Conservation (phyloP, 2,797 vertebrate genomes). For the Epinephelus coioides region DNA sequence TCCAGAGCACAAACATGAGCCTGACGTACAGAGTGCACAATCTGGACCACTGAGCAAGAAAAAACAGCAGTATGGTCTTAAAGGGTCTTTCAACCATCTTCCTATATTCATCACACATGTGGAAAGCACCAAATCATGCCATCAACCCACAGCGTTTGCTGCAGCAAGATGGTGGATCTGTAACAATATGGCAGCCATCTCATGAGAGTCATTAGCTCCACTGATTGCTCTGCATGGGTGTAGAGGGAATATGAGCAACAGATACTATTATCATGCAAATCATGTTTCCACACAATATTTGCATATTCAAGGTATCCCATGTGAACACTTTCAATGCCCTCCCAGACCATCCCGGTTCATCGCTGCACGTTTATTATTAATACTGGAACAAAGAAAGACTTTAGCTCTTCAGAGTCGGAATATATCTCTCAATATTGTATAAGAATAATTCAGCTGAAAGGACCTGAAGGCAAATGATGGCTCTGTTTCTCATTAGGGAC, state of each 20-base stretch:
- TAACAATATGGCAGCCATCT: constrained; percentile 33
- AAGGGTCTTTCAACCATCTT: constrained; percentile 1
- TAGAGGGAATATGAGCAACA: constrained; percentile 35
- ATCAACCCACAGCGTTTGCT: constrained; percentile 3
- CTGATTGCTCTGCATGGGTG: constrained; percentile 37
- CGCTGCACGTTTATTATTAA: constrained; percentile 14
- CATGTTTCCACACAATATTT: constrained; percentile 40
- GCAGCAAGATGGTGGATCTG: constrained; percentile 35
- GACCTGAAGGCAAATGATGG: not conserved
- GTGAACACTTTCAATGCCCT: constrained; percentile 8
- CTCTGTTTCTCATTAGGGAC: constrained; percentile 6
- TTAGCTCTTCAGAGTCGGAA: not conserved
- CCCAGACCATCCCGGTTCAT: constrained; percentile 18
- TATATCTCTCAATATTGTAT: constrained; percentile 1
- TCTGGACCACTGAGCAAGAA: constrained; percentile 18
- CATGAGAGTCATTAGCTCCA: constrained; percentile 36
- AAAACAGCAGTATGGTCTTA: not conserved
- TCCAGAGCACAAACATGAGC: constrained; percentile 28
- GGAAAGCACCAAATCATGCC: not conserved
- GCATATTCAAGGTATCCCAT: constrained; percentile 50
- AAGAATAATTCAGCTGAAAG: not conserved
- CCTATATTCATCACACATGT: constrained; percentile 4
- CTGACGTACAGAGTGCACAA: constrained; percentile 15
- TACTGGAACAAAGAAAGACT: not conserved
- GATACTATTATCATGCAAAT: constrained; percentile 58